Base-by-base conservation (phyloP, 37 sponge, comb jelly and placozoan genomes). In the Amphimedon queenslandica region DNA sequence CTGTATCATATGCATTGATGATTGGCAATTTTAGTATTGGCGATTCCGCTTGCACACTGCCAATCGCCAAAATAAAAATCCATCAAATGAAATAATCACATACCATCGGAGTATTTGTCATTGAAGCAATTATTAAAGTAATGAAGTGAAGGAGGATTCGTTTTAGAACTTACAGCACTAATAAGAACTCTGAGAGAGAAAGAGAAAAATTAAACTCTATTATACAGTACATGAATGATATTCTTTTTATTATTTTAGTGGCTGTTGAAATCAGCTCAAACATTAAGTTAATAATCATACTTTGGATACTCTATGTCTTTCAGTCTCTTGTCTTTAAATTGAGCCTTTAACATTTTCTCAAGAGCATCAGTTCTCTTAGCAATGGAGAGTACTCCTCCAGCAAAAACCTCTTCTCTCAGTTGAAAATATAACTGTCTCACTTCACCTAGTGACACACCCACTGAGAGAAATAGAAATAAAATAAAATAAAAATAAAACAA, bases 61-160 rank as follows among this genome's bases (percentile, higher is more conserved):
- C n/a, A n/a, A n/a, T n/a, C n/a, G n/a, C n/a, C n/a, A n/a, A n/a
- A n/a, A n/a, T n/a, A n/a, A n/a, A n/a, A n/a, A n/a, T n/a, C n/a
- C n/a, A n/a, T n/a, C n/a, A 60, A 11, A 60, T 11, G 27, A 25
- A 6, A 60, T 5, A 60, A n/a, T 20, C 1, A 28, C 70, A 32
- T 72, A 87, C 87, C 63, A 55, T 30, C 24, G 42, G 76, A 66
- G 67, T 80, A 76, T 27, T 87, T 47, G 70, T 84, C 67, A 30
- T 72, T 42, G 66, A 84, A 84, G 58, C 84, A 84, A 67, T 84
- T 84, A 38, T 84, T 84, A 40, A 84, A 77, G 60, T 77, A 84
- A 66, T 84, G 84, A 1, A 84, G 72, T 64, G 71, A 65, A 41
- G 84, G 84, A 40, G 58, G 70, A 11, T 71, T 84, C 5, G 78